A percentile compares a stretch with the other conserved stretches of the same genome.
Evolutionary conservation across 2,113 vertebrate species (phyloP).

Genomic region (Menidia beryllina): DNA sequence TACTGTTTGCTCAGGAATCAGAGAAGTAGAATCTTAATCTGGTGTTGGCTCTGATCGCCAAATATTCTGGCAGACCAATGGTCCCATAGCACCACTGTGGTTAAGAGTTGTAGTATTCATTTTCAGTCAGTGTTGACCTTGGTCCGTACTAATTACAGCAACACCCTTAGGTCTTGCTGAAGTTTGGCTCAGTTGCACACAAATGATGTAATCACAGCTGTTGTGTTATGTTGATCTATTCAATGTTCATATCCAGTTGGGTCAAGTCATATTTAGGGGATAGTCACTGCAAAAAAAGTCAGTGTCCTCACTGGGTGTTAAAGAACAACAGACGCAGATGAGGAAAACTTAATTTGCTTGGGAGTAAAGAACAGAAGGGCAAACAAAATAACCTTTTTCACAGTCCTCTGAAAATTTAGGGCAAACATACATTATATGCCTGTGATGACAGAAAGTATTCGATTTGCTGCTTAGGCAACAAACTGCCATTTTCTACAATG

Average conservation of each 20-base stretch:
- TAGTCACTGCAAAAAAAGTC: conserved; percentile 45
- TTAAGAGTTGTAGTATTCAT: not conserved
- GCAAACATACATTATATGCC: conserved; percentile 21
- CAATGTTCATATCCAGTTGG: conserved; percentile 20
- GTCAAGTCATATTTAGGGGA: not conserved
- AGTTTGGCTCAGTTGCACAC: conserved; percentile 4
- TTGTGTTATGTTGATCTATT: conserved; percentile 43
- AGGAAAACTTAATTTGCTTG: too few species aligned
- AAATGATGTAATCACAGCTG: conserved; percentile 29
- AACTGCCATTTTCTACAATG: too few species aligned
- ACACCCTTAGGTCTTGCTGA: conserved; percentile 26
- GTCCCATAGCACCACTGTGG: not conserved
- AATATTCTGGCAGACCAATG: not conserved
- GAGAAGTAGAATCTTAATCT: not conserved
- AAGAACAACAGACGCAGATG: conserved; percentile 5
- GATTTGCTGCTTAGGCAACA: conserved; percentile 7
- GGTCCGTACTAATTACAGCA: not conserved
- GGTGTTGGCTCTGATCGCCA: not conserved
- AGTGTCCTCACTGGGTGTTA: too few species aligned
- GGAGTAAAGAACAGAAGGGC: too few species aligned
- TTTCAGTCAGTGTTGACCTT: not conserved
- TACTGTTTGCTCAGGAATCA: not conserved
- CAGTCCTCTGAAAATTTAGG: too few species aligned
- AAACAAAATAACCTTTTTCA: too few species aligned
- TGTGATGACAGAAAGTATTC: conserved; percentile 6